Evolutionary conservation across 2,113 vertebrate species (phyloP), one percentile per base, ranked within the genome.

Genomic region (Lepidothrix coronata): DNA sequence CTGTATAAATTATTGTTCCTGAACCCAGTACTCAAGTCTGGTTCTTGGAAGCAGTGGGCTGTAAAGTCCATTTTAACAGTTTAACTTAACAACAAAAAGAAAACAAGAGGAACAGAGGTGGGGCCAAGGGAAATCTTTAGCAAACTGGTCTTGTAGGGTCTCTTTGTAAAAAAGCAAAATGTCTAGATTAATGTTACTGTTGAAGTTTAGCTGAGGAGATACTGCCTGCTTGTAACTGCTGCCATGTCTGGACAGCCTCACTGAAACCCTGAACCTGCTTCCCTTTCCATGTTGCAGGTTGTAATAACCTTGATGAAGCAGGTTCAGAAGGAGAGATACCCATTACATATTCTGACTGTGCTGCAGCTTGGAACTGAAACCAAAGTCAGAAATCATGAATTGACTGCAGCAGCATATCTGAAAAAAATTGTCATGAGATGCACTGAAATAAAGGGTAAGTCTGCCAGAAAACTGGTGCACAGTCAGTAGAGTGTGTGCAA

Each of bases 291-390:
- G 25, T 91, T 93, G 46, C 80, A 99, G 99, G 98, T 99, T 81
- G 81, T 97, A 46, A 23, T 99, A 88, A 99, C 97, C 41, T 94
- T 99, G 89, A 98, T 98, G 95, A 99, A 98, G 82, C 97, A 97
- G 71, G 83, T 89, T 65, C 96, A 98, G 63, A 87, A 97, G 73
- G 58, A 91, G 43, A 98, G 98, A 65, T 57, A 44, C 8, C 98
- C 98, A 3, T 98, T 99, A 61, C 98, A 99, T 94, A 93, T 98
- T n/a, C 93, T 99, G 20, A 98, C 98, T 27, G 93, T 98, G 7
- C 94, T 98, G 31, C 98, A 99, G 6, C 98, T 99, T 89, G 99
- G 99, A 49, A 96, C 98, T 12, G 97, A 99, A 96, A 98, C 98
- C 39, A 98, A 96, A 97, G 96, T 99, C 67, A 97, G 98, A 91